These are phyloP conservation scores for Euclidia mi DNA, from an alignment of 2,888 invertebrate species.

Conservation along the genomic window DNA sequence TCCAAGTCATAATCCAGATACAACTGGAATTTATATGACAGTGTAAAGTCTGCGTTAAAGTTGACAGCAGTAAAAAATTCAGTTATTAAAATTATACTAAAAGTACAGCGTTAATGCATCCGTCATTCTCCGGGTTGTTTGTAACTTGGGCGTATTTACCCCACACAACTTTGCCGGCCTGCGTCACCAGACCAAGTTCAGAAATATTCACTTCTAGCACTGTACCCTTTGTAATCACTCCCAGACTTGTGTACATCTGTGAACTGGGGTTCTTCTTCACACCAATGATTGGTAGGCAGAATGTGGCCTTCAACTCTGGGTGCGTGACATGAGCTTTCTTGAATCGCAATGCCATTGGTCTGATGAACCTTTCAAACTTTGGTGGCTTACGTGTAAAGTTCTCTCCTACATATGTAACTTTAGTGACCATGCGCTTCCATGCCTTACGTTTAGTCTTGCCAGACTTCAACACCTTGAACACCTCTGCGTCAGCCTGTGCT, in stretches of 20 bases:
- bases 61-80: too few relatives aligned
- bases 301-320: slow-evolving; percentile 99
- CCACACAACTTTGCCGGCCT: slow-evolving; percentile 99
- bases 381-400: slow-evolving; percentile 99
- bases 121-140: slow-evolving; percentile 99
- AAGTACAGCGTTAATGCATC: slow-evolving; percentile 99
- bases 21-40: not conserved
- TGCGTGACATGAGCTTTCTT: slow-evolving; percentile 99
- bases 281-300: slow-evolving; percentile 98
- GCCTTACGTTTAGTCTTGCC: slow-evolving; percentile 98
- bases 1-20: not conserved
- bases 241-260: slow-evolving; percentile 98
- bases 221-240: slow-evolving; percentile 99
- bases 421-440: slow-evolving; percentile 99
- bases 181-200: slow-evolving; percentile 99
- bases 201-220: slow-evolving; percentile 99
- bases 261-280: slow-evolving; percentile 99
- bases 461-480: slow-evolving; percentile 97
- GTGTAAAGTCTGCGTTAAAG: too few relatives aligned
- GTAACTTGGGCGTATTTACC: slow-evolving; percentile 99
- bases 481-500: slow-evolving; percentile 99
- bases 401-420: slow-evolving; percentile 99
- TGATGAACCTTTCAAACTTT: slow-evolving; percentile 99
- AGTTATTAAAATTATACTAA: slow-evolving; percentile 93
- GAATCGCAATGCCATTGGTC: slow-evolving; percentile 99